Evolutionary conservation across 2,888 invertebrate species (phyloP).

Genomic region (Macaria liturata): DNA sequence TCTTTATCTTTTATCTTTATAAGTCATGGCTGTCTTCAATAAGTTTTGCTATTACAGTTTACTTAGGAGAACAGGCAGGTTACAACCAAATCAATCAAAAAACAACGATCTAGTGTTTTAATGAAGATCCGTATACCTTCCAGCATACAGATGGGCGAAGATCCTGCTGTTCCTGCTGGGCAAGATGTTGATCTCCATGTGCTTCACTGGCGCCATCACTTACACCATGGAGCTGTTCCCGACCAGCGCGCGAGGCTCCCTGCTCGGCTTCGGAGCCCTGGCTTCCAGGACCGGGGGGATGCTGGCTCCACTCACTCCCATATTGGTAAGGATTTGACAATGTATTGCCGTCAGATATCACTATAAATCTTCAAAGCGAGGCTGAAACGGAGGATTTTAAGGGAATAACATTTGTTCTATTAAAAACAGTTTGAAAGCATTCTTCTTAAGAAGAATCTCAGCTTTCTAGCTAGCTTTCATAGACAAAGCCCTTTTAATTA

Average conservation of each 20-base stretch:
- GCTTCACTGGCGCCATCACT: slow-evolving; percentile 84
- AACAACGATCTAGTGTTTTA: too few species aligned
- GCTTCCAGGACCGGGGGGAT: slow-evolving; percentile 84
- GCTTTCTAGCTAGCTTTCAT: too few species aligned
- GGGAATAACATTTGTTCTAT: too few species aligned
- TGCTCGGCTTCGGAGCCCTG: slow-evolving; percentile 84
- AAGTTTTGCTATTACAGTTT: too few species aligned
- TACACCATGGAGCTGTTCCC: slow-evolving; percentile 86
- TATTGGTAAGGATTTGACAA: slow-evolving; percentile 55
- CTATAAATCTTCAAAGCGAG: too few species aligned
- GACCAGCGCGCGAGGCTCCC: slow-evolving; percentile 84
- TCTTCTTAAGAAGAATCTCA: too few species aligned
- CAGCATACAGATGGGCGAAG: slow-evolving; percentile 56
- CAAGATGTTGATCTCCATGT: slow-evolving; percentile 84
- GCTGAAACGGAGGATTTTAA: too few species aligned
- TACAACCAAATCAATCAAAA: too few species aligned
- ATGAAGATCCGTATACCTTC: slow-evolving; percentile 21
- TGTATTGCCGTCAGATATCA: neutral
- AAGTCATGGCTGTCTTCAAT: neutral
- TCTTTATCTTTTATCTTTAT: too few species aligned
- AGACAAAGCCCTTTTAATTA: too few species aligned
- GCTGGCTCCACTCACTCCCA: slow-evolving; percentile 85
- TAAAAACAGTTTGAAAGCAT: too few species aligned
- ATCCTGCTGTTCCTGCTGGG: slow-evolving; percentile 79
- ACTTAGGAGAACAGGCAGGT: too few species aligned